Conservation (phyloP, 2,113 vertebrate species). For the Stegostoma tigrinum region DNA sequence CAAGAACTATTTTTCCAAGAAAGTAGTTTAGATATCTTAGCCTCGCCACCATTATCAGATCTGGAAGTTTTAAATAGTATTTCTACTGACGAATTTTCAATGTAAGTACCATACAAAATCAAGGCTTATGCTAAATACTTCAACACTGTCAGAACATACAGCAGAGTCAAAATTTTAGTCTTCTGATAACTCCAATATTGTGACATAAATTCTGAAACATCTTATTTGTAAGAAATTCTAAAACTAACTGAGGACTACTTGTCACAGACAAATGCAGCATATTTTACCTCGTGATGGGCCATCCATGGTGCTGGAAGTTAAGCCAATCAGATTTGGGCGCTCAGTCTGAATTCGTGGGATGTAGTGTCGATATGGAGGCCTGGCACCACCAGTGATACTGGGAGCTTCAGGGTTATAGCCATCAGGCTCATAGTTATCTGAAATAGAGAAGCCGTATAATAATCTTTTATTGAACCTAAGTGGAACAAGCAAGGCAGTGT, state of each 20-base stretch:
- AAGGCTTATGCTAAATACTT: background rate
- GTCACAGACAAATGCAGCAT: background rate
- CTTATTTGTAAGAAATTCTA: background rate
- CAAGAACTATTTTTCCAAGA: background rate
- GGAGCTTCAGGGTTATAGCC: constrained; percentile 98
- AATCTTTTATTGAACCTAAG: background rate
- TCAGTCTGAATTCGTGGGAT: constrained; percentile 89
- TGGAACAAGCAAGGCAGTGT: background rate
- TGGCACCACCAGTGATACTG: constrained; percentile 83
- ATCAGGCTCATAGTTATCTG: constrained; percentile 94
- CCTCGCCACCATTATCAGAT: background rate
- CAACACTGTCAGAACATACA: background rate
- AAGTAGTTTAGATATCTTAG: background rate
- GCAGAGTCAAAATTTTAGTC: background rate
- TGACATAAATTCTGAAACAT: background rate
- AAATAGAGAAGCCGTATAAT: constrained; percentile 40
- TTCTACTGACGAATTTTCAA: background rate
- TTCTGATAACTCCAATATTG: background rate
- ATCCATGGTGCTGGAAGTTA: constrained; percentile 85
- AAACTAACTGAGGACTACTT: background rate
- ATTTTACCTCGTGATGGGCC: constrained; percentile 78
- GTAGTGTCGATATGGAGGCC: constrained; percentile 86
- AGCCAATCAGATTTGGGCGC: constrained; percentile 89
- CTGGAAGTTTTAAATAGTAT: background rate
- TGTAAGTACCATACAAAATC: background rate